Evolutionary conservation across 2,888 invertebrate genomes (phyloP).

Genomic region (Conistra vaccinii): DNA sequence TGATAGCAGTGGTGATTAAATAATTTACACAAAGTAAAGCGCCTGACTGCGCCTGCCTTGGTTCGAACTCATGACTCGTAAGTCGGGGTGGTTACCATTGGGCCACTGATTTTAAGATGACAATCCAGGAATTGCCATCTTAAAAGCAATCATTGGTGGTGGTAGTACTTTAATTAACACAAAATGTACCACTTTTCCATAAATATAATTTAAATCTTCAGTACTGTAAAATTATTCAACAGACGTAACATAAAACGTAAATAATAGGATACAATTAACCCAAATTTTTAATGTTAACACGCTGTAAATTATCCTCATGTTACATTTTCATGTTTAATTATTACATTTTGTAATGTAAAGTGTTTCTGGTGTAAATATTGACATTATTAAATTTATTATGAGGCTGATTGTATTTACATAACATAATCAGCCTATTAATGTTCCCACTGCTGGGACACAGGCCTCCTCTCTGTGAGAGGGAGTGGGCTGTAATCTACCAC

Average conservation of each 20-base stretch:
- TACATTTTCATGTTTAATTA: background rate
- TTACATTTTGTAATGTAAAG: constrained; percentile 2
- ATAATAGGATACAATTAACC: background rate
- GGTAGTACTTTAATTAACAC: background rate
- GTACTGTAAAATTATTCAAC: background rate
- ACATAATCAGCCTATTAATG: too few species aligned
- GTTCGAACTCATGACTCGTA: too few species aligned
- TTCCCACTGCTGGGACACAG: too few species aligned
- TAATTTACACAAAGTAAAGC: too few species aligned
- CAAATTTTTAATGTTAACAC: background rate
- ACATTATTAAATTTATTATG: background rate
- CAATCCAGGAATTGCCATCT: too few species aligned
- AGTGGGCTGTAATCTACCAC: too few species aligned
- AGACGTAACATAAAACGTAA: background rate
- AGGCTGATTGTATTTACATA: background rate
- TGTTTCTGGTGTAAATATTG: background rate
- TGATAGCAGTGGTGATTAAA: too few species aligned
- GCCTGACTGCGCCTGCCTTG: too few species aligned
- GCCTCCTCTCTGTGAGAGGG: too few species aligned
- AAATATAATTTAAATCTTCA: background rate
- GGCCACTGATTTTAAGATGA: too few species aligned
- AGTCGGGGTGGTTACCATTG: too few species aligned
- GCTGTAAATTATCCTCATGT: background rate
- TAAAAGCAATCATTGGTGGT: too few species aligned
- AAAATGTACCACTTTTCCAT: background rate